Conservation (phyloP, 2,888 invertebrate genomes). For the Hedya salicella region DNA sequence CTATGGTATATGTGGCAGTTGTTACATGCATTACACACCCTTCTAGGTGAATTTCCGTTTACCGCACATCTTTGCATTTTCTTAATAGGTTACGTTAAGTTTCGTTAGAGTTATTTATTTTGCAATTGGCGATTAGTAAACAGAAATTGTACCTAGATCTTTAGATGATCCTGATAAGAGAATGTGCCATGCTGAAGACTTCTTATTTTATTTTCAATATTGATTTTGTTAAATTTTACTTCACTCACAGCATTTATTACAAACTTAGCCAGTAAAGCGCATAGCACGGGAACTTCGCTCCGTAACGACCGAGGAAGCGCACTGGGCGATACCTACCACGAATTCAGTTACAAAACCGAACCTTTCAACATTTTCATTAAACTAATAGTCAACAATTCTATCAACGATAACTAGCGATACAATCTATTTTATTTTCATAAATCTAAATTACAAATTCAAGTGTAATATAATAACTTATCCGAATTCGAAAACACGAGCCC, state of each 20-base stretch:
- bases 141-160: conserved; percentile 71
- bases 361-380: background rate
- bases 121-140: conserved; percentile 55
- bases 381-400: background rate
- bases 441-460: conserved; percentile 14
- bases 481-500: conserved; percentile 6
- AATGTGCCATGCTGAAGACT: conserved; percentile 84
- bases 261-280: conserved; percentile 55
- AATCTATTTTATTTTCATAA: conserved; percentile 11
- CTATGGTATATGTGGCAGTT: conserved; percentile 80
- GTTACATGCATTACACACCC: conserved; percentile 77
- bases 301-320: conserved; percentile 60
- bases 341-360: background rate
- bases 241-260: conserved; percentile 72
- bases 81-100: conserved; percentile 29
- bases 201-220: conserved; percentile 78
- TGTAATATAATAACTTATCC: conserved; percentile 13
- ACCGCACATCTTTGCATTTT: conserved; percentile 46
- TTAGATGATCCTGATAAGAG: conserved; percentile 81
- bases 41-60: conserved; percentile 76
- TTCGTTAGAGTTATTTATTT: conserved; percentile 36
- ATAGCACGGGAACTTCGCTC: conserved; percentile 70
- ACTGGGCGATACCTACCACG: conserved; percentile 64
- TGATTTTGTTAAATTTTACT: conserved; percentile 74
- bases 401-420: background rate